phyloP scores from a whole-genome alignment of 2,888 invertebrate genomes.

The Eupithecia exiguata region DNA sequence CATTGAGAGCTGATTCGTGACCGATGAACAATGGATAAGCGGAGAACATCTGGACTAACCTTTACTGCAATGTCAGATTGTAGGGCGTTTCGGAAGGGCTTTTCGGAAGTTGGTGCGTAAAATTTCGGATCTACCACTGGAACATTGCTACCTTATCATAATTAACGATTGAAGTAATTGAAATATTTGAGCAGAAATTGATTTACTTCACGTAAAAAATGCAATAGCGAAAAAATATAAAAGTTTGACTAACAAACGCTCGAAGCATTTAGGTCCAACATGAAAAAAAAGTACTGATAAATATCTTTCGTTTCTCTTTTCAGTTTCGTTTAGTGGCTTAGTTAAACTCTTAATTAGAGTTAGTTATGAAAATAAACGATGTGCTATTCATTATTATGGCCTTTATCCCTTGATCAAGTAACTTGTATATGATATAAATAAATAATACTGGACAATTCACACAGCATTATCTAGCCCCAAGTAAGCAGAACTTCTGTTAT shows the following conservation, averaged over 20 bases:
- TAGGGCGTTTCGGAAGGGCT: conserved; percentile 6
- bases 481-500: no score
- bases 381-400: background rate
- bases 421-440: no score
- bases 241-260: background rate
- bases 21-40: conserved; percentile 65
- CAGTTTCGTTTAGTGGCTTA: background rate
- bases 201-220: background rate
- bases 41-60: conserved; percentile 68
- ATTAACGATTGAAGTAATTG: background rate
- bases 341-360: background rate
- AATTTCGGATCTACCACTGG: background rate
- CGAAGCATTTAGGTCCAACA: background rate
- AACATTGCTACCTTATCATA: background rate
- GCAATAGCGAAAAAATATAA: background rate
- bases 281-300: background rate
- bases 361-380: background rate
- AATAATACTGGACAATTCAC: no score
- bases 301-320: background rate
- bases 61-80: conserved; percentile 61
- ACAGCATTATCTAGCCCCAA: no score
- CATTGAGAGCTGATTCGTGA: conserved; percentile 71
- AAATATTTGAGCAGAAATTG: background rate
- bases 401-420: no score
- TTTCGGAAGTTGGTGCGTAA: background rate